phyloP scores from a whole-genome alignment of 2,888 invertebrate genomes.

The Perithous albicinctus region DNA sequence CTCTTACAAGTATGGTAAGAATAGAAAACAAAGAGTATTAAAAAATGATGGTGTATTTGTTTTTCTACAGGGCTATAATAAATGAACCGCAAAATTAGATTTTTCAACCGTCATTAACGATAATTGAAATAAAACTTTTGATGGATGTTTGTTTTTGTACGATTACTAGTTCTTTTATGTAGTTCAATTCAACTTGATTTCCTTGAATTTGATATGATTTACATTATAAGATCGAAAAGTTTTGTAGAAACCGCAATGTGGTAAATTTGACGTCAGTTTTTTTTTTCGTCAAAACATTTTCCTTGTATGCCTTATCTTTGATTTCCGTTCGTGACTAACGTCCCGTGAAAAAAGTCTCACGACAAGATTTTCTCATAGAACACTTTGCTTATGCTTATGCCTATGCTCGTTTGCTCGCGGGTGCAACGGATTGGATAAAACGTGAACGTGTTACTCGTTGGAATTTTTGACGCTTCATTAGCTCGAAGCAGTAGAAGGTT shows the following conservation, averaged over 20 bases:
- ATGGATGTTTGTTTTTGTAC: background rate
- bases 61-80: too few species aligned
- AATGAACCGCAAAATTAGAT: too few species aligned
- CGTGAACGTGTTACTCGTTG: conserved; percentile 81
- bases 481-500: conserved; percentile 68
- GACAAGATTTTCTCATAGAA: conserved; percentile 60
- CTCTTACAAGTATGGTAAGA: too few species aligned
- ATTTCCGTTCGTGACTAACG: conserved; percentile 19
- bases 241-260: background rate
- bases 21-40: too few species aligned
- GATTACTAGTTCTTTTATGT: background rate
- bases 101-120: too few species aligned
- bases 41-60: too few species aligned
- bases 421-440: conserved; percentile 82
- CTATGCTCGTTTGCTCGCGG: conserved; percentile 56
- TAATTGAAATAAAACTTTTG: background rate
- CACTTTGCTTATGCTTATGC: conserved; percentile 71
- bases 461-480: conserved; percentile 84
- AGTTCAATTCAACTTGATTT: background rate
- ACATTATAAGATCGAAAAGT: background rate
- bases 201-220: background rate
- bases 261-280: background rate
- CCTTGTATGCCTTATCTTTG: background rate
- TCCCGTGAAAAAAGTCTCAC: conserved; percentile 32
- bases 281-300: background rate